Evolutionary conservation across 2,797 vertebrate species (phyloP), one percentile per base, ranked within the genome.

Genomic region (Podarcis siculus): DNA sequence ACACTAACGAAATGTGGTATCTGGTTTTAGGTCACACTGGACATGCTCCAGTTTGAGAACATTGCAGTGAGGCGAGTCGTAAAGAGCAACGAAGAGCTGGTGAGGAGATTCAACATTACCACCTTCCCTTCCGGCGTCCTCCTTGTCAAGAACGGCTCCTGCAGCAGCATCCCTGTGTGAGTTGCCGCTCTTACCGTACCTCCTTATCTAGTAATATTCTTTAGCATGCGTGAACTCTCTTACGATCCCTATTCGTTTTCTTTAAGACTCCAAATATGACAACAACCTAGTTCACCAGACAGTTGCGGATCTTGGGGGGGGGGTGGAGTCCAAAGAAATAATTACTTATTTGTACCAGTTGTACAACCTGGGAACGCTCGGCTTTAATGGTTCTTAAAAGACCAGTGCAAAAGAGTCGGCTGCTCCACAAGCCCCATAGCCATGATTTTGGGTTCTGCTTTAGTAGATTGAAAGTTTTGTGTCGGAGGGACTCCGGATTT

Each of bases 91-190:
- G 79, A 91, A 0, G 93, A 92, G 27, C 96, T 98, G 0, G 97
- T 98, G 82, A 91, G 93, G 89, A 96, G 95, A 90, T 97, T 98
- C 0, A 93, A 94, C 0, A 97, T 99, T 93, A 98, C 97, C 0
- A 91, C 96, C 21, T 98, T 98, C 94, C 99, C 99, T 0, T 98
- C 99, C 0, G 98, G 96, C 84, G 98, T 98, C 93, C 95, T 99
- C 75, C 96, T 98, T 25, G 92, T 96, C 87, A 96, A 96, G 73
- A 97, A 97, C 0, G 97, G 97, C 85, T 98, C 97, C 83, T 94
- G 93, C 90, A 95, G 89, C 88, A 96, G 95, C 94, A 95, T 99
- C 58, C 91, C 91, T 0, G 98, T 98, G 98, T 99, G 95, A 98
- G 98, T 97, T 32, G 39, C 27, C 49, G 1, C 27, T 1, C 3